Percentiles rank a stretch among this genome's conserved stretches.
Evolutionary conservation across 1,140 invertebrate species (phyloP).

Genomic region (Dendrolimus punctatus): DNA sequence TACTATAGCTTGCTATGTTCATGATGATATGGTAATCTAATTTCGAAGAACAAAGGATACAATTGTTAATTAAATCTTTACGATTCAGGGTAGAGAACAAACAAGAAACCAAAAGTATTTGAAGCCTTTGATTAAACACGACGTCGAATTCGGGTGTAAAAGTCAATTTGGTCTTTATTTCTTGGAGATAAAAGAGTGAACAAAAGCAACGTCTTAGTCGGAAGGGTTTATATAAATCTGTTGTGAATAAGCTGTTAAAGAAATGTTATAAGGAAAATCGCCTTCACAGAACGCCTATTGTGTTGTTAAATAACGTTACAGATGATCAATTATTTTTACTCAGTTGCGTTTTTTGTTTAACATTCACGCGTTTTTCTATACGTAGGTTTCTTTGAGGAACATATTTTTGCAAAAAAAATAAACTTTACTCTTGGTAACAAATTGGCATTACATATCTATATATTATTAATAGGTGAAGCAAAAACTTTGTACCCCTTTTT

Average conservation of each 20-base stretch:
- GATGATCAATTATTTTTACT: constrained; percentile 13
- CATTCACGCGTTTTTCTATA: too few relatives aligned
- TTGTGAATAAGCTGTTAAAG: constrained; percentile 20
- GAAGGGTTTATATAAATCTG: constrained; percentile 28
- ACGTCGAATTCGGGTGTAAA: constrained; percentile 15
- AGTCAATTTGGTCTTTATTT: constrained; percentile 24
- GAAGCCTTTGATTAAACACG: constrained; percentile 37
- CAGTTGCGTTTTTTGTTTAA: constrained; percentile 6
- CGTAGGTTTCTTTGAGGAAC: too few relatives aligned
- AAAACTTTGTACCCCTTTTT: too few relatives aligned
- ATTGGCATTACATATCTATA: too few relatives aligned
- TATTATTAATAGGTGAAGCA: too few relatives aligned
- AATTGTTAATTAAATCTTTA: too few relatives aligned
- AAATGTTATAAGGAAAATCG: constrained; percentile 13
- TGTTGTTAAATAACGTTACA: constrained; percentile 7
- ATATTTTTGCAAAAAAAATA: too few relatives aligned
- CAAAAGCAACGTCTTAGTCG: constrained; percentile 14
- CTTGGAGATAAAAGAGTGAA: constrained; percentile 16
- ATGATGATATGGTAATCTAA: too few relatives aligned
- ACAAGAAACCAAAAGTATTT: constrained; percentile 30
- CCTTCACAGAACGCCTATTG: constrained; percentile 11
- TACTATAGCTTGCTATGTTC: too few relatives aligned
- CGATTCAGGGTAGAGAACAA: constrained; percentile 14
- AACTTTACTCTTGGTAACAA: too few relatives aligned
- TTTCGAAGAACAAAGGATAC: too few relatives aligned